Base-by-base conservation (phyloP, 2,888 invertebrate species). In the Atherix ibis region DNA sequence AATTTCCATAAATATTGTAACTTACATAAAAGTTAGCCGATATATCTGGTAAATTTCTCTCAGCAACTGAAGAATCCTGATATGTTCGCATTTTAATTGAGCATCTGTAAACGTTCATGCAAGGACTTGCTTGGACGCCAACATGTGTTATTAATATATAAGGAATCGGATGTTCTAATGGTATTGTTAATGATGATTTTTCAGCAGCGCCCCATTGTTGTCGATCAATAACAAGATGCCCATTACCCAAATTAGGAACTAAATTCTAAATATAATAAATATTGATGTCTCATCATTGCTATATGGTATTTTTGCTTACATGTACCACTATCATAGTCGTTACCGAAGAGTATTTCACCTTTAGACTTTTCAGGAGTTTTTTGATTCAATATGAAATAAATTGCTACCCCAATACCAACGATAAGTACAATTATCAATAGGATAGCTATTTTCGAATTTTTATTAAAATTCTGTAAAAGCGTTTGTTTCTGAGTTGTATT, bases 71-170 rank as follows among this genome's bases (percentile, higher is more conserved):
- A 9, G 61, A 49, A 36, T 59, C 54, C 46, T 68, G 67, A 25
- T 65, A 57, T 22, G 58, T 54, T 18, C 55, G 52, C 55, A 68
- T 62, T 43, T 58, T 57, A 22, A 49, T 48, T 14, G 62, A 57
- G 44, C 70, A 70, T 17, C 50, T 52, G 19, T 52, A 47, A 24
- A 63, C 48, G 35, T 50, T 61, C 8, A 37, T 35, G 42, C 69
- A 70, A 16, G 59, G 52, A 4, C 27, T 39, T 5, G 57, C 50
- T 38, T 52, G 50, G 14, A 64, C 64, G 2, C 60, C 68, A 2
- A 70, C 64, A 41, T 70, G 69, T 10, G 66, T 64, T 30, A 70
- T 57, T 2, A 69, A 45, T 1, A 67, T 64, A 40, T 64, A 61
- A 2, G 60, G 54, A 18, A 63, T 56, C 13, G 68, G 67, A 37